Evolutionary conservation across 2,888 invertebrate genomes (phyloP).

Genomic region (Drosophila buzzatii): DNA sequence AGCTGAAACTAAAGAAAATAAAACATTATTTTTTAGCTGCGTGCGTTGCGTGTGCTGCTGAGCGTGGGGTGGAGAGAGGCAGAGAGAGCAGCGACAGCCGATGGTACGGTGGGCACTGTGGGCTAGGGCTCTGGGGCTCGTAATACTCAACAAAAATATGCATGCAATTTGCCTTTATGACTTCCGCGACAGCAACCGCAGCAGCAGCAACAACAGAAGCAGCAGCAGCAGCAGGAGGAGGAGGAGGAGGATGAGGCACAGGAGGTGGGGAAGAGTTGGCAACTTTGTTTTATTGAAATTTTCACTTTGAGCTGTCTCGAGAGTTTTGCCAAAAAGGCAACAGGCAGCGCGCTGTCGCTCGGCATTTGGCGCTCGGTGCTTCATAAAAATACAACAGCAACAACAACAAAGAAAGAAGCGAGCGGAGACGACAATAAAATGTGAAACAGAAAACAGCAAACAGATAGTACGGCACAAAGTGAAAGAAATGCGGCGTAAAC

Average conservation of each 20-base stretch:
- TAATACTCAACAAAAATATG: slow-evolving; percentile 50
- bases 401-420: slow-evolving; percentile 4
- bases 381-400: slow-evolving; percentile 51
- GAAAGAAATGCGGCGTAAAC: slow-evolving; percentile 79
- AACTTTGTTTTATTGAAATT: slow-evolving; percentile 73
- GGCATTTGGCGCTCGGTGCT: slow-evolving; percentile 50
- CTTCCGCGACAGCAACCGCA: slow-evolving; percentile 72
- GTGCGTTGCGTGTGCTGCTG: slow-evolving; percentile 50
- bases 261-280: slow-evolving; percentile 31
- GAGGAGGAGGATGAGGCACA: not conserved
- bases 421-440: slow-evolving; percentile 50
- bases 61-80: not conserved
- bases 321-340: slow-evolving; percentile 59
- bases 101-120: not conserved
- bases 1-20: slow-evolving; percentile 26
- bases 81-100: not conserved
- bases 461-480: slow-evolving; percentile 75
- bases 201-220: slow-evolving; percentile 34
- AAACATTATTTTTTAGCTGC: slow-evolving; percentile 42
- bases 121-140: slow-evolving; percentile 22
- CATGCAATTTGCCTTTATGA: slow-evolving; percentile 76
- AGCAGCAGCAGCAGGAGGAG: not conserved
- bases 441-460: slow-evolving; percentile 66
- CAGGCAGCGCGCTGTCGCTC: slow-evolving; percentile 40
- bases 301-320: slow-evolving; percentile 66